Conservation (phyloP, 2,888 invertebrate genomes). For the Noctuana brunneofusca region DNA sequence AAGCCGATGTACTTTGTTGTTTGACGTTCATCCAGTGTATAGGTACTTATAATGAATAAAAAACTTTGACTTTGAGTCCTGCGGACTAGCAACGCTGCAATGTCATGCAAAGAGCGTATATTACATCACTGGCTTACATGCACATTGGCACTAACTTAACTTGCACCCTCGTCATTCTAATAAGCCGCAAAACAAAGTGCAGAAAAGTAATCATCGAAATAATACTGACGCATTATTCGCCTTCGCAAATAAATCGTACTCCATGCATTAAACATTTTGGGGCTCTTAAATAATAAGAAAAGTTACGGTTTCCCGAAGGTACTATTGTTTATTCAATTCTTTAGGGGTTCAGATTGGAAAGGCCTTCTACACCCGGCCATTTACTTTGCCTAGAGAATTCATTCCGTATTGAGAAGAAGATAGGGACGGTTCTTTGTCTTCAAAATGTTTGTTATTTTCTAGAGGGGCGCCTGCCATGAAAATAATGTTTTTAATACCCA, state of each 20-base stretch:
- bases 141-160: too few relatives aligned
- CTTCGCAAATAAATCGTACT: conserved; percentile 65
- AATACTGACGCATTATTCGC: conserved; percentile 63
- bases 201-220: conserved; percentile 63
- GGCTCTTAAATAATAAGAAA: conserved; percentile 79
- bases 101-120: too few relatives aligned
- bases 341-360: conserved; percentile 77
- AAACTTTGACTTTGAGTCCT: too few relatives aligned
- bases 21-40: too few relatives aligned
- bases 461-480: conserved; percentile 69
- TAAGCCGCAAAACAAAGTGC: conserved; percentile 45
- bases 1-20: too few relatives aligned
- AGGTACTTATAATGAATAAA: too few relatives aligned
- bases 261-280: conserved; percentile 77
- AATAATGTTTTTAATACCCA: conserved; percentile 67
- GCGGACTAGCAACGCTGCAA: too few relatives aligned
- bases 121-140: too few relatives aligned
- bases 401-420: conserved; percentile 64
- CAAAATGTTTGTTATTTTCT: conserved; percentile 71
- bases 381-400: conserved; percentile 66
- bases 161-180: neutral
- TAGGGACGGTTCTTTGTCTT: conserved; percentile 67
- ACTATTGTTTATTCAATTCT: conserved; percentile 76
- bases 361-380: conserved; percentile 72
- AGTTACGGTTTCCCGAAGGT: conserved; percentile 62